A percentile compares a stretch with the other conserved stretches of the same genome.
phyloP scores from a whole-genome alignment of 1,140 invertebrate genomes.

The Zaprionus davidi region DNA sequence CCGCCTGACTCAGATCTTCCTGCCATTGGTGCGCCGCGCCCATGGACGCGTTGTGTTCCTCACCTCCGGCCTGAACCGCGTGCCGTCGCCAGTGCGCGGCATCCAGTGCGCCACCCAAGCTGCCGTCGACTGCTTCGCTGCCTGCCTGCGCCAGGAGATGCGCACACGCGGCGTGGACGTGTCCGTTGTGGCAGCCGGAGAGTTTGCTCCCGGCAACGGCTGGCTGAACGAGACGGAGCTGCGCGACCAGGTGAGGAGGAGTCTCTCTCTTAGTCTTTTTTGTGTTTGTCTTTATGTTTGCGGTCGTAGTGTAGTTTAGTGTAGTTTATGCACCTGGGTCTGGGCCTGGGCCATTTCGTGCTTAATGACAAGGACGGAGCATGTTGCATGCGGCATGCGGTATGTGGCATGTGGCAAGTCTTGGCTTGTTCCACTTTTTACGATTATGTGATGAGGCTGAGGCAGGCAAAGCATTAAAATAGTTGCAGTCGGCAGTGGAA shows the following conservation, averaged over 20 bases:
- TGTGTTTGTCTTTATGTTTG: background rate
- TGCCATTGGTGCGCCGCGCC: constrained; percentile 90
- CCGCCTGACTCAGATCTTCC: constrained; percentile 91
- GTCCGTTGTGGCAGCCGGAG: constrained; percentile 92
- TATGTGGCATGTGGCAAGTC: constrained; percentile 18
- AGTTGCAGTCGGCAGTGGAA: constrained; percentile 40
- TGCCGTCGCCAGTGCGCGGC: constrained; percentile 90
- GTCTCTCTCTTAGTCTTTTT: background rate
- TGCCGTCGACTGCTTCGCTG: constrained; percentile 91
- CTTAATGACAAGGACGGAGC: constrained; percentile 42
- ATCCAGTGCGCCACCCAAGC: constrained; percentile 92
- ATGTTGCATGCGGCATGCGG: constrained; percentile 22
- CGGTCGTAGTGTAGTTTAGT: background rate
- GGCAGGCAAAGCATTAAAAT: constrained; percentile 31
- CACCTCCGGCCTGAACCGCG: constrained; percentile 89
- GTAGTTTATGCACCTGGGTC: constrained; percentile 23
- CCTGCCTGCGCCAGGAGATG: constrained; percentile 92
- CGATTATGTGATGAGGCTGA: constrained; percentile 54
- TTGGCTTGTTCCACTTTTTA: constrained; percentile 55
- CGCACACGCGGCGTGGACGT: constrained; percentile 90
- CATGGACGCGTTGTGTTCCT: constrained; percentile 89
- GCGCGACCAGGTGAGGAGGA: constrained; percentile 87
- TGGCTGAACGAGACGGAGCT: constrained; percentile 90
- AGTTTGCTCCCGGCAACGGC: constrained; percentile 90
- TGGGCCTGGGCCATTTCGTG: constrained; percentile 32